Evolutionary conservation across 2,113 vertebrate genomes (phyloP).

Genomic region (Marcusenius ussheri): DNA sequence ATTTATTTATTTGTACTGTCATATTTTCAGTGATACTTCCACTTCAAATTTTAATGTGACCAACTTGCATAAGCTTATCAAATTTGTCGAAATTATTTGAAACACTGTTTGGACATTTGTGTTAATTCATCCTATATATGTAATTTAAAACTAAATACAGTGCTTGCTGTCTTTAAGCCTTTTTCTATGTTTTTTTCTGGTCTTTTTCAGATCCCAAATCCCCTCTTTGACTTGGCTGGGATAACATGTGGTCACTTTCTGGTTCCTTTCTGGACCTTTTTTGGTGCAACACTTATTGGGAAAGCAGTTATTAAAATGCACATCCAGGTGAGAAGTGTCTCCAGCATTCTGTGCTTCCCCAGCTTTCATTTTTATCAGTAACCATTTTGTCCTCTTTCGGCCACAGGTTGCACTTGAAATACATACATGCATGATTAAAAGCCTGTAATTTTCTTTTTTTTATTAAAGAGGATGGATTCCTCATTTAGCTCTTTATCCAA

Average conservation of each 20-base stretch:
- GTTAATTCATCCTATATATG: background rate
- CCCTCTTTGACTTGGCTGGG: slow-evolving; percentile 92
- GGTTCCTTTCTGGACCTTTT: slow-evolving; percentile 95
- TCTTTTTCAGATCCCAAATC: slow-evolving; percentile 71
- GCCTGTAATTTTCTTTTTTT: background rate
- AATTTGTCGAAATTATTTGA: background rate
- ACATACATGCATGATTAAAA: background rate
- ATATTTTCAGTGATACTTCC: background rate
- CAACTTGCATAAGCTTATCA: background rate
- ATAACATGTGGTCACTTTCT: slow-evolving; percentile 81
- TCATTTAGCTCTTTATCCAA: background rate
- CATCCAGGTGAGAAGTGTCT: slow-evolving; percentile 70
- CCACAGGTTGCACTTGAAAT: background rate
- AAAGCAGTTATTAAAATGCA: slow-evolving; percentile 99
- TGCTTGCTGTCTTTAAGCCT: background rate
- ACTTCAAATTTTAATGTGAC: background rate
- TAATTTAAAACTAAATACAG: background rate
- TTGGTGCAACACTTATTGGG: slow-evolving; percentile 90
- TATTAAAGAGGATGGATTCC: background rate
- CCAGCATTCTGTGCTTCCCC: background rate
- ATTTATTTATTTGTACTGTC: background rate
- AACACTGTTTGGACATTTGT: background rate
- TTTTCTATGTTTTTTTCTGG: slow-evolving; percentile 11
- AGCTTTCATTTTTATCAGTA: background rate
- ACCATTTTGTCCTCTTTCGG: background rate